Conservation (phyloP, 2,113 vertebrate genomes). For the Triplophysa rosa region DNA sequence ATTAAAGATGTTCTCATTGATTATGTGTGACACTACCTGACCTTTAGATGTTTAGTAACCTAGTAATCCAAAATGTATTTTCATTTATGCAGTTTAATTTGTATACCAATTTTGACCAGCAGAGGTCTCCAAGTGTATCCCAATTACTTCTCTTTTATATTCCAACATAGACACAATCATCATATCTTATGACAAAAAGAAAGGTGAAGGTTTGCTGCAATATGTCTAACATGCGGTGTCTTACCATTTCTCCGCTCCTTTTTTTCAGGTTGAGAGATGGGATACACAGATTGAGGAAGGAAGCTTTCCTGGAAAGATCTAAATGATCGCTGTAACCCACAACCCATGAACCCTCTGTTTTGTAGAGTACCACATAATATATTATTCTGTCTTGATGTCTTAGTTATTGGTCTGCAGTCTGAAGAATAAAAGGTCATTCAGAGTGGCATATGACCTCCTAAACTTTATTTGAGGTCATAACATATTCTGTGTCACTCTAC, state of each 20-base stretch:
- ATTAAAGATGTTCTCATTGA: background rate
- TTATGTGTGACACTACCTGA: background rate
- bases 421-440: background rate
- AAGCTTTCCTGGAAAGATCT: slow-evolving; percentile 75
- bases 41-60: no score
- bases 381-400: slow-evolving; percentile 2
- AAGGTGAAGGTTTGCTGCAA: background rate
- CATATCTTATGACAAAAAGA: background rate
- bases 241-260: background rate
- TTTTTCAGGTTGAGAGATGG: slow-evolving; percentile 72
- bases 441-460: slow-evolving; percentile 32
- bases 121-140: background rate
- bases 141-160: no score
- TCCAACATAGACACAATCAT: background rate
- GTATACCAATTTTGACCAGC: background rate
- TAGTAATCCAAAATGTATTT: no score
- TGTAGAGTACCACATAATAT: slow-evolving; percentile 54
- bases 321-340: slow-evolving; percentile 29
- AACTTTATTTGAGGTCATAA: slow-evolving; percentile 2
- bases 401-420: slow-evolving; percentile 13
- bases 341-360: slow-evolving; percentile 18
- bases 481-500: slow-evolving; percentile 15
- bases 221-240: background rate
- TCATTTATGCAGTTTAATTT: no score
- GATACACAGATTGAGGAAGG: slow-evolving; percentile 73